phyloP scores from a whole-genome alignment of 2,797 vertebrate species.

The Platalea minor region DNA sequence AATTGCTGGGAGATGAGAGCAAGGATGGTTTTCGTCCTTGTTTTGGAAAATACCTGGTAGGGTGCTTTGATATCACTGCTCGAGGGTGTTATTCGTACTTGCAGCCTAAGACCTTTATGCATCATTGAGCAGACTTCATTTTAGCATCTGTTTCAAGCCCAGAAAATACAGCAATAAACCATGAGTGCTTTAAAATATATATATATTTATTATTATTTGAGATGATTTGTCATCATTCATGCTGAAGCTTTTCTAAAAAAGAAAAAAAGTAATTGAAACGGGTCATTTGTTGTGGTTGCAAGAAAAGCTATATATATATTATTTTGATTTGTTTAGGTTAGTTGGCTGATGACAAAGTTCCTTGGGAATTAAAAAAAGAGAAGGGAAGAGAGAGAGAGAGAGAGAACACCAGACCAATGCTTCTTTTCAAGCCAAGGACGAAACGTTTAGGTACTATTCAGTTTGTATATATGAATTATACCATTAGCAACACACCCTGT shows the following conservation, averaged over 20 bases:
- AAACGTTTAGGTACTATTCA: not conserved
- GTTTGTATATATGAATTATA: not conserved
- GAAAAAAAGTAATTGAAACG: not conserved
- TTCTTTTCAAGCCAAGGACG: not conserved
- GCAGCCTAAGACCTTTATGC: not conserved
- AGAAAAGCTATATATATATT: not conserved
- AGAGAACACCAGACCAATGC: not conserved
- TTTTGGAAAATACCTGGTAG: not conserved
- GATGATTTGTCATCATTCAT: not conserved
- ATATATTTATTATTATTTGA: not conserved
- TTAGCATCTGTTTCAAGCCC: not conserved
- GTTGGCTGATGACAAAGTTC: not conserved
- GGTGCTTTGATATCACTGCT: not conserved
- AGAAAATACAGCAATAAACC: not conserved
- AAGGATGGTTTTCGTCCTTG: not conserved
- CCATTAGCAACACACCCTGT: rapidly evolving
- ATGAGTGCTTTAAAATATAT: not conserved
- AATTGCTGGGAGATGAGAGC: not conserved
- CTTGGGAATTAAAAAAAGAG: not conserved
- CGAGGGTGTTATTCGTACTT: not conserved
- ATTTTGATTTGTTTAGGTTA: not conserved
- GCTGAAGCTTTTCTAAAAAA: not conserved
- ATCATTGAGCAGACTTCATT: not conserved
- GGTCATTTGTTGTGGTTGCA: not conserved
- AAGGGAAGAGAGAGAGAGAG: not conserved